A percentile compares a stretch with the other conserved stretches of the same genome.
These are phyloP conservation scores for Trypoxylon attenuatum DNA, from an alignment of 2,888 invertebrate species.

Conservation along the genomic window DNA sequence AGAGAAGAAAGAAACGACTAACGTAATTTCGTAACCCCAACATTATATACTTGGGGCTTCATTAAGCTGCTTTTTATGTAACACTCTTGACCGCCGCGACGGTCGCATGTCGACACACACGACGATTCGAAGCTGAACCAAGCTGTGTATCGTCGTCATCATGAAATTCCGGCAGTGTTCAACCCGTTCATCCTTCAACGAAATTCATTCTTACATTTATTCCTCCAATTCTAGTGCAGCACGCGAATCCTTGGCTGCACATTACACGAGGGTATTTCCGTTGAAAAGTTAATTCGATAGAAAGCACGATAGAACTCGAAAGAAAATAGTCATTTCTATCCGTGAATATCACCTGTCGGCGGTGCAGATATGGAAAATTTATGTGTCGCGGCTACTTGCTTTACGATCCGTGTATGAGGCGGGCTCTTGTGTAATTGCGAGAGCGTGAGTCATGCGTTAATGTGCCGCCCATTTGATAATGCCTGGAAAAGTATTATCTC, in stretches of 20 bases:
- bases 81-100: conserved; percentile 58
- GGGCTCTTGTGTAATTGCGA: neutral
- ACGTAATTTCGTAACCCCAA: conserved; percentile 53
- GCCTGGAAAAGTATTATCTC: too few relatives aligned
- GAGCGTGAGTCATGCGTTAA: too few relatives aligned
- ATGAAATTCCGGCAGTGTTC: neutral
- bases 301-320: conserved; percentile 20
- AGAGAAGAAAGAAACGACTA: conserved; percentile 5
- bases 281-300: conserved; percentile 19
- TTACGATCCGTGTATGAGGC: conserved; percentile 2
- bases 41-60: conserved; percentile 61
- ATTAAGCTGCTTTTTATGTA: conserved; percentile 69
- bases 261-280: neutral
- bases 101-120: conserved; percentile 55
- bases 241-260: too few relatives aligned
- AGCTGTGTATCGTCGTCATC: conserved; percentile 5
- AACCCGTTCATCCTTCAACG: too few relatives aligned
- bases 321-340: conserved; percentile 7
- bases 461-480: conserved; percentile 14
- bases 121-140: conserved; percentile 26
- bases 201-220: too few relatives aligned
- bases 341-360: conserved; percentile 7
- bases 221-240: too few relatives aligned
- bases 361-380: neutral
- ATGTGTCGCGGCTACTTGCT: neutral